Conservation (phyloP, 23 tunicate genomes). For the Trididemnum clinides region DNA sequence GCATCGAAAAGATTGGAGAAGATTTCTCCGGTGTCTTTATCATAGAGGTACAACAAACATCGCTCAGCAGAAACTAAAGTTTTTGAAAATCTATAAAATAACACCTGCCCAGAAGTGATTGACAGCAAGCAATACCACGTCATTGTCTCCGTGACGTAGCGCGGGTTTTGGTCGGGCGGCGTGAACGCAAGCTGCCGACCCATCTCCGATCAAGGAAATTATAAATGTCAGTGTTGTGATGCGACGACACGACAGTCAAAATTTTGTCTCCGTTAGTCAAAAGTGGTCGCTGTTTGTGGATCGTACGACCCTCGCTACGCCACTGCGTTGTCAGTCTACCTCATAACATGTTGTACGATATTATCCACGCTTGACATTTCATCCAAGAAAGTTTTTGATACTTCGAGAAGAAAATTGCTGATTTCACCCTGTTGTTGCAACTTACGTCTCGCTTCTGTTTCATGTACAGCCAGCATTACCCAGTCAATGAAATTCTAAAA, state of each 20-base stretch:
- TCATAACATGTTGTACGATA: constrained; percentile 78
- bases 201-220: no score
- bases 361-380: constrained; percentile 71
- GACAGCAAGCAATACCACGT: no score
- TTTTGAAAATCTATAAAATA: constrained; percentile 69
- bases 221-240: no score
- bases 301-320: no score
- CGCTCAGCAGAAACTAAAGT: constrained; percentile 75
- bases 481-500: constrained; percentile 57
- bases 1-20: constrained; percentile 66
- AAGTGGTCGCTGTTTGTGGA: no score
- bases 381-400: constrained; percentile 68
- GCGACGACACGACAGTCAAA: no score
- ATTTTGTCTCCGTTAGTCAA: no score
- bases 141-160: no score
- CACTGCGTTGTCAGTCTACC: no score
- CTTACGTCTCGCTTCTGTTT: constrained; percentile 60
- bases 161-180: no score
- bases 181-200: no score
- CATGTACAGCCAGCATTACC: constrained; percentile 65
- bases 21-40: constrained; percentile 60
- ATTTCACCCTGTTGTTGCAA: constrained; percentile 67
- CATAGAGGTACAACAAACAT: constrained; percentile 63
- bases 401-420: constrained; percentile 80
- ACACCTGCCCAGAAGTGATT: no score